Evolutionary conservation across 2,888 invertebrate genomes (phyloP).

Genomic region (Trichopoda pennipes): DNA sequence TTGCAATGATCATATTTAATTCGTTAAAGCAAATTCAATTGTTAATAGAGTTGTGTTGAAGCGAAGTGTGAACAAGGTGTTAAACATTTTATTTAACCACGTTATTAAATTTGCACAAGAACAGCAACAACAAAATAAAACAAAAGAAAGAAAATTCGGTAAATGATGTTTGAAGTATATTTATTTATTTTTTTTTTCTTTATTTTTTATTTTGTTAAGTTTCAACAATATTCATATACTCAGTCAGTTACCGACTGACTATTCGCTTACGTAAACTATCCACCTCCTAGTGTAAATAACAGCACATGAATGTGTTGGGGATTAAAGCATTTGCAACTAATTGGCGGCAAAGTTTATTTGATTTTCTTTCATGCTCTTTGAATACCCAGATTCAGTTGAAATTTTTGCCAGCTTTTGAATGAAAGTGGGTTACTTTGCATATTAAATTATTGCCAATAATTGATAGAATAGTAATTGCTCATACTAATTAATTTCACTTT

Average conservation of each 20-base stretch:
- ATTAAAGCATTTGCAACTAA: conserved; percentile 59
- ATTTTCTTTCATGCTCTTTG: conserved; percentile 31
- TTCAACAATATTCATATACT: conserved; percentile 53
- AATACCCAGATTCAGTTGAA: conserved; percentile 36
- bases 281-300: background rate
- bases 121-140: conserved; percentile 2
- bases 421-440: conserved; percentile 53
- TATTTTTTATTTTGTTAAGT: background rate
- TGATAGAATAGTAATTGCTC: conserved; percentile 27
- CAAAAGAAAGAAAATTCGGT: conserved; percentile 41
- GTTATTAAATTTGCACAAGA: conserved; percentile 48
- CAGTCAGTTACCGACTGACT: conserved; percentile 22
- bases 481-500: conserved; percentile 67
- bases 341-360: conserved; percentile 66
- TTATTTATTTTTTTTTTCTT: background rate
- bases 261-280: conserved; percentile 39
- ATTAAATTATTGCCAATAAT: conserved; percentile 37
- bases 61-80: conserved; percentile 62
- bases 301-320: conserved; percentile 17
- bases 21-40: conserved; percentile 58
- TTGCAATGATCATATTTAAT: conserved; percentile 51
- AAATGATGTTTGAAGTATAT: conserved; percentile 61
- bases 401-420: too few species aligned
- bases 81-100: conserved; percentile 65
- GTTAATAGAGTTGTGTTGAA: conserved; percentile 59